Base-by-base conservation (phyloP, 2,113 vertebrate genomes). In the Tenebrosternarchus preto region DNA sequence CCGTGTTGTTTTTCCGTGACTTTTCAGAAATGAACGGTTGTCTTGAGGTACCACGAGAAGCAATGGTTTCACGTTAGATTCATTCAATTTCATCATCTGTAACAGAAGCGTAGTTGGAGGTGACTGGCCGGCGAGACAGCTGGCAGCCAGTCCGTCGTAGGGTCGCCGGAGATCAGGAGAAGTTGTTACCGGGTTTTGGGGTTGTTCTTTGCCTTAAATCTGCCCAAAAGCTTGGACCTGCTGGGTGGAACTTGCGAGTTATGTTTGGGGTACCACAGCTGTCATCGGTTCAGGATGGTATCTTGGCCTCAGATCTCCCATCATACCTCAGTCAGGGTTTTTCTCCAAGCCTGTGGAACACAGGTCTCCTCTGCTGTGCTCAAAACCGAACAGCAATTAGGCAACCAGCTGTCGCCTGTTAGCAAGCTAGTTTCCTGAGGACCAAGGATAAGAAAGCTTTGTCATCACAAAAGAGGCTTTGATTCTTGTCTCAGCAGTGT, bases 401-500 rank as follows among this genome's bases (percentile, higher is more conserved):
- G 74, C 39, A 67, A 61, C 50, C 71, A 78, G 64, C 78, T 84
- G 66, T 55, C 1, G 60, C 56, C 64, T 71, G 55, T 71, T 67
- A 29, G 36, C 59, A 63, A 59, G 55, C 56, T 66, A 73, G 27
- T 29, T 68, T 82, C 33, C 68, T 50, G 33, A 82, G 69, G 55
- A 73, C 78, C 31, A 39, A 67, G 80, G 68, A 85, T 85, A 76
- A 59, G 72, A 79, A 76, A 76, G 80, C 71, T 80, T 76, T 71
- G 76, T 81, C 63, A 72, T 82, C 83, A 82, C 82, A 76, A 80
- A 78, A 68, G 76, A 56, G 67, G 73, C 80, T 85, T 85, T 85
- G 73, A 59, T 80, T 68, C 73, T 66, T 73, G 75, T 57, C 80
- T 73, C 33, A 74, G 55, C 59, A 53, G n/a, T 39, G 63, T 39